Base-by-base conservation (phyloP, 1,140 invertebrate species). In the Phymorhynchus buccinoides region DNA sequence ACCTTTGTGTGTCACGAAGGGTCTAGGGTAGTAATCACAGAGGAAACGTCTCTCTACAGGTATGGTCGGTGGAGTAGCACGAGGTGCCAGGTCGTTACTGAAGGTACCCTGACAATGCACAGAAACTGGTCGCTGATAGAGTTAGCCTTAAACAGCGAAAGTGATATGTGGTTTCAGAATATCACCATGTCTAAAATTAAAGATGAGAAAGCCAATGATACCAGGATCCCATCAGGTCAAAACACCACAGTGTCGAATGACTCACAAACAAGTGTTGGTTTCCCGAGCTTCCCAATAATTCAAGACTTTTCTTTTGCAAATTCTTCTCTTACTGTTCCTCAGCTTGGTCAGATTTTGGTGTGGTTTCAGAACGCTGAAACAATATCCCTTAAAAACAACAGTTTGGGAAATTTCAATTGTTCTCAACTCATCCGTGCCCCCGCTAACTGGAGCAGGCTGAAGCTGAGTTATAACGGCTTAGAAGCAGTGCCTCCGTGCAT, bases 301-400 rank as follows among this genome's bases (percentile, higher is more conserved):
- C 81, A 62, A n/a, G 81, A 83, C 6, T 37, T 83, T 35, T 30
- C 16, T 9, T 6, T 83, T 22, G 18, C 1, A 3, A 71, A 68
- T 37, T n/a, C 66, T 12, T 42, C 81, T 22, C 41, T 83, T 16
- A 30, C 16, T 35, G 22, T 71, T 37, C 41, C 27, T 1, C 62
- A 71, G 14, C 81, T 83, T 1, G 37, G 22, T 83, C 56, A 83
- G 16, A 41, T 83, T 1, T 44, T 83, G 22, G 27, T 22, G 16
- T 83, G 62, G 81, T 83, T 83, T 62, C 81, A 73, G 62, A 44
- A 71, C 9, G 62, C 62, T 66, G 37, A 32, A 27, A 1, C 27
- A 9, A 41, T 83, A 39, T 16, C 6, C n/a, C 62, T 83, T 2
- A 44, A 16, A 4, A 41, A 83, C 39, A 83, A 83, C 62, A 35